A percentile compares a stretch with the other conserved stretches of the same genome.
Conservation (phyloP, 2,888 invertebrate genomes). For the Amphipoea oculea region DNA sequence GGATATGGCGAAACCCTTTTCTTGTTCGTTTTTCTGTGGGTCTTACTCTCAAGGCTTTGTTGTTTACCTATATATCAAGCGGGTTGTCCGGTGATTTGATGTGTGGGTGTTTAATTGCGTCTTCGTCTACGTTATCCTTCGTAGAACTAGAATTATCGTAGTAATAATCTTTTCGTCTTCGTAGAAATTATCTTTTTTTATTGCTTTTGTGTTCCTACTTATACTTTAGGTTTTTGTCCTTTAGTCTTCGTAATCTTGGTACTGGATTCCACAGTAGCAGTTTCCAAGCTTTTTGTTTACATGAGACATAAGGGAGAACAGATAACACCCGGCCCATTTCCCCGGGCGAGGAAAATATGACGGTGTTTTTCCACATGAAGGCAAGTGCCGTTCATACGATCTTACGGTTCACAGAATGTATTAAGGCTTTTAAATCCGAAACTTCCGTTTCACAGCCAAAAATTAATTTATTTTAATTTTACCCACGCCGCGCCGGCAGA, state of each 20-base stretch:
- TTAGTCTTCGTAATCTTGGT: background rate
- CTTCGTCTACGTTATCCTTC: background rate
- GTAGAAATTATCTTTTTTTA: background rate
- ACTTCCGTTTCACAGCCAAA: background rate
- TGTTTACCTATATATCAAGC: background rate
- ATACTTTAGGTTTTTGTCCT: background rate
- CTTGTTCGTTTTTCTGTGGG: background rate
- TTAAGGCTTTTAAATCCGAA: background rate
- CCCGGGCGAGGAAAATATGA: constrained; percentile 24
- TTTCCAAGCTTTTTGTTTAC: constrained; percentile 42
- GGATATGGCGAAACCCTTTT: constrained; percentile 5
- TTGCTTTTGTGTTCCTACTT: background rate
- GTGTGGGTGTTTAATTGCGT: background rate
- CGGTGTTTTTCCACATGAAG: background rate
- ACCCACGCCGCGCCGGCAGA: background rate
- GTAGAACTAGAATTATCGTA: background rate
- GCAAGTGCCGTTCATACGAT: constrained; percentile 20
- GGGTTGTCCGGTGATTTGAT: background rate
- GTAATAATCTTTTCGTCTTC: background rate
- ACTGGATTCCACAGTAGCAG: background rate
- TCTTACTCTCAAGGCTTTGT: background rate
- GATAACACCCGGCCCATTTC: constrained; percentile 38
- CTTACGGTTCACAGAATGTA: background rate
- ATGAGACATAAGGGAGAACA: constrained; percentile 11
- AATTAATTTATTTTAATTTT: background rate